A percentile compares a stretch with the other conserved stretches of the same genome.
phyloP scores from a whole-genome alignment of 2,113 vertebrate species.

The Onychorhynchus coronatus region DNA sequence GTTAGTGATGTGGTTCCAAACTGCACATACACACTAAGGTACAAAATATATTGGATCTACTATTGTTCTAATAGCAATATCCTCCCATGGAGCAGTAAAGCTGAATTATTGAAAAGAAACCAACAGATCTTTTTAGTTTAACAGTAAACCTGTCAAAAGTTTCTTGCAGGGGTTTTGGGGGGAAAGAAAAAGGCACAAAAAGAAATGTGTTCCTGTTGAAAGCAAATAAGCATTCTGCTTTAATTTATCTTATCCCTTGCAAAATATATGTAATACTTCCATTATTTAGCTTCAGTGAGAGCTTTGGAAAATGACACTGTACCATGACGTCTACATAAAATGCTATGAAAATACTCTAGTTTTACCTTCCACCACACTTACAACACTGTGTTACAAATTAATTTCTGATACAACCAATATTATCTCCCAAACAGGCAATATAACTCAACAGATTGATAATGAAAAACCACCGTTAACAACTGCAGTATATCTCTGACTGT shows the following conservation, averaged over 20 bases:
- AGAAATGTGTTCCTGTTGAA: background rate
- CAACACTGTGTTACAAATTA: background rate
- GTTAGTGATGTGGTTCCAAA: background rate
- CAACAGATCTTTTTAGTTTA: background rate
- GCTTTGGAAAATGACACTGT: background rate
- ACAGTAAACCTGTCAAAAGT: background rate
- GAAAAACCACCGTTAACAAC: accelerated
- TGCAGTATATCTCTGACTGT: background rate
- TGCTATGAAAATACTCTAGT: background rate
- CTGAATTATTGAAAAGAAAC: background rate
- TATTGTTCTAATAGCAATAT: background rate
- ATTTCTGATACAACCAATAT: background rate
- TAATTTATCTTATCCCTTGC: background rate
- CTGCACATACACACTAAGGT: background rate
- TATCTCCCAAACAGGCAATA: background rate
- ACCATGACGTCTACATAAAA: background rate
- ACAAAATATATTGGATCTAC: background rate
- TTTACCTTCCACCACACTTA: background rate
- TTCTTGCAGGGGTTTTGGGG: background rate
- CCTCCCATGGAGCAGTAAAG: background rate
- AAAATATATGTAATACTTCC: background rate
- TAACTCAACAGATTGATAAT: background rate
- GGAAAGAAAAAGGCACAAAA: accelerated
- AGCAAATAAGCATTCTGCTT: background rate
- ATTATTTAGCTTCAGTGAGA: background rate